Percentiles rank a stretch among this genome's conserved stretches.
phyloP scores from a whole-genome alignment of 2,888 invertebrate species.

The Drosophila pegasa region DNA sequence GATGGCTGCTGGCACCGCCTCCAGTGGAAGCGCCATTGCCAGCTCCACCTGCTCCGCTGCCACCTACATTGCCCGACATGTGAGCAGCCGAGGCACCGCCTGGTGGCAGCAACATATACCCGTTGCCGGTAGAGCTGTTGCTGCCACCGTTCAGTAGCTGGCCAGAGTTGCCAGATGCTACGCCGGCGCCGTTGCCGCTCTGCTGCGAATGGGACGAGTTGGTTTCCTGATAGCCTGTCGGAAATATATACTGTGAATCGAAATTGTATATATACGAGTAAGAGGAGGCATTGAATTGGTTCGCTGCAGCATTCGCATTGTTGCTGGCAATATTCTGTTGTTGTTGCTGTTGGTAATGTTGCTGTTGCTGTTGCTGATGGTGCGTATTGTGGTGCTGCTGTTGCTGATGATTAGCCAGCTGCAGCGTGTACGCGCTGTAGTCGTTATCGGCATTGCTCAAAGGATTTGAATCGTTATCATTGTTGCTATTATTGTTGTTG shows the following conservation, averaged over 20 bases:
- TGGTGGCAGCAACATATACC: conserved; percentile 74
- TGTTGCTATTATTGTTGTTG: conserved; percentile 65
- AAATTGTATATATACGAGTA: conserved; percentile 86
- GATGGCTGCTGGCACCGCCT: conserved; percentile 77
- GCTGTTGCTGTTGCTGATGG: conserved; percentile 77
- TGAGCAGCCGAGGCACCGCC: conserved; percentile 73
- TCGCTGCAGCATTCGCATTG: conserved; percentile 65
- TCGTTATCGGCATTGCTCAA: conserved; percentile 73
- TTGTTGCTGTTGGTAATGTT: conserved; percentile 82
- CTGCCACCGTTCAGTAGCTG: conserved; percentile 88
- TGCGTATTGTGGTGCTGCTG: conserved; percentile 74
- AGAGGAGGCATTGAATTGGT: conserved; percentile 82
- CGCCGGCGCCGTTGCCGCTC: conserved; percentile 83
- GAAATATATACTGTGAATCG: conserved; percentile 86
- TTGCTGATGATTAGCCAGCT: conserved; percentile 62
- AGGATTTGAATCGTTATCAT: conserved; percentile 70
- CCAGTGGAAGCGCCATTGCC: conserved; percentile 35
- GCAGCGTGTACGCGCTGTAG: conserved; percentile 79
- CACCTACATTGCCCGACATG: conserved; percentile 84
- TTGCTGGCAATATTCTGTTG: conserved; percentile 84
- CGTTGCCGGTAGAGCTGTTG: conserved; percentile 72
- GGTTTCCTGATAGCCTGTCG: conserved; percentile 85
- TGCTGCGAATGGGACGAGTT: conserved; percentile 85
- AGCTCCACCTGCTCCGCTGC: conserved; percentile 39
- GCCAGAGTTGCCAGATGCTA: conserved; percentile 86